These are phyloP conservation scores for Andrena bucephala DNA, from an alignment of 2,888 invertebrate genomes.

Conservation along the genomic window DNA sequence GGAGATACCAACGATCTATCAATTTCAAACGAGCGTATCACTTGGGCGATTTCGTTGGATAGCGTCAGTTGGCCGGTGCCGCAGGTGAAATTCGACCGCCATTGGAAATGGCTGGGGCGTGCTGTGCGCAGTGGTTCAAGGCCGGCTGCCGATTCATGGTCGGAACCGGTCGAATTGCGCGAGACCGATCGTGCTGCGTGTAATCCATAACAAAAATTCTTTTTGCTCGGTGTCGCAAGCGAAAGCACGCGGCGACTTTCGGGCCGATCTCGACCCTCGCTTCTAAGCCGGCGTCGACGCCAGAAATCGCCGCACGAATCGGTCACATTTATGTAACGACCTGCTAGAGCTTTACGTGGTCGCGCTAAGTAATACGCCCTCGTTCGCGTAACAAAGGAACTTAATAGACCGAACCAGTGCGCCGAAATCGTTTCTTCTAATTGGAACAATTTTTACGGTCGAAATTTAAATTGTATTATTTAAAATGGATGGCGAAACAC, in stretches of 20 bases:
- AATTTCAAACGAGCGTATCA: background rate
- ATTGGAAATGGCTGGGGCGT: conserved; percentile 25
- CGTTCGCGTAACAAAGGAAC: conserved; percentile 26
- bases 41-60: background rate
- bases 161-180: conserved; percentile 56
- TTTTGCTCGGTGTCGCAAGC: conserved; percentile 47
- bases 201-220: conserved; percentile 40
- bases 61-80: background rate
- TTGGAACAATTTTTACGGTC: too few relatives aligned
- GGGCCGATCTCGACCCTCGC: conserved; percentile 11
- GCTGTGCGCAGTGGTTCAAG: conserved; percentile 64
- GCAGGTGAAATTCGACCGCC: conserved; percentile 53
- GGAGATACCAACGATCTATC: background rate
- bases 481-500: too few relatives aligned
- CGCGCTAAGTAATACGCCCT: conserved; percentile 56
- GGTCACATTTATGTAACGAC: conserved; percentile 47
- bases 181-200: conserved; percentile 35
- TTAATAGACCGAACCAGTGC: background rate
- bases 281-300: conserved; percentile 41
- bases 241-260: conserved; percentile 41
- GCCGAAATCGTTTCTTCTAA: too few relatives aligned
- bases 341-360: conserved; percentile 1
- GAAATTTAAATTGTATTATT: too few relatives aligned
- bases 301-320: conserved; percentile 49
- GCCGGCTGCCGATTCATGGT: conserved; percentile 67